Evolutionary conservation across 2,113 vertebrate species (phyloP), one percentile per base, ranked within the genome.

Genomic region (Arizona elegans): DNA sequence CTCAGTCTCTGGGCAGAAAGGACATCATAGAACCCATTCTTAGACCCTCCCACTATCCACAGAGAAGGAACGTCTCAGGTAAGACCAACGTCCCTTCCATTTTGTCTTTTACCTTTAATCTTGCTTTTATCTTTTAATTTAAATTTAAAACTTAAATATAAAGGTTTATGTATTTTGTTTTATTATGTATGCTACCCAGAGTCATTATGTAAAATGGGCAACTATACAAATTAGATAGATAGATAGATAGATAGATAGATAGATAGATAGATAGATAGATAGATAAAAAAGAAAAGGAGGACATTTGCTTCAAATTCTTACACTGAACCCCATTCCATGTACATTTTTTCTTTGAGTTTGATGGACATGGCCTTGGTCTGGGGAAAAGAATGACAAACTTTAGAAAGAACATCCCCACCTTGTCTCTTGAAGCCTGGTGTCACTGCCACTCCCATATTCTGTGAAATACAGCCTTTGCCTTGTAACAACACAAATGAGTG

Each of bases 361-460:
- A 12, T 43, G 33, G 38, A 65, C 17, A 3, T 29, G 62, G 43
- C 8, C 26, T 47, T 8, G n/a, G 43, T n/a, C 8, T 29, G 23
- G 43, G 15, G 47, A 90, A 52, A 17, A 70, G 43, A 29, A 70
- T 70, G 58, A 10, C 1, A 33, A 24, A 43, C 65, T 24, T 81
- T 29, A 75, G 54, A 38, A 92, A 24, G 53, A 26, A 88, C 12
- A 43, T 88, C 47, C 38, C 29, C 23, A 8, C n/a, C 33, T 70
- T 13, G 8, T 29, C 33, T 56, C 33, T 89, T 75, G 11, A 55
- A 89, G 43, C 38, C 3, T 55, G 5, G 6, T 81, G 13, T 38
- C 17, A 13, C 52, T 50, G 33, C 10, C 38, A 26, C 70, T 95
- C 50, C 92, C 58, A 2, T 92, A 93, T 96, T 92, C 92, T 91